Evolutionary conservation across 2,113 vertebrate genomes (phyloP), one percentile per base, ranked within the genome.

Genomic region (Athene noctua): DNA sequence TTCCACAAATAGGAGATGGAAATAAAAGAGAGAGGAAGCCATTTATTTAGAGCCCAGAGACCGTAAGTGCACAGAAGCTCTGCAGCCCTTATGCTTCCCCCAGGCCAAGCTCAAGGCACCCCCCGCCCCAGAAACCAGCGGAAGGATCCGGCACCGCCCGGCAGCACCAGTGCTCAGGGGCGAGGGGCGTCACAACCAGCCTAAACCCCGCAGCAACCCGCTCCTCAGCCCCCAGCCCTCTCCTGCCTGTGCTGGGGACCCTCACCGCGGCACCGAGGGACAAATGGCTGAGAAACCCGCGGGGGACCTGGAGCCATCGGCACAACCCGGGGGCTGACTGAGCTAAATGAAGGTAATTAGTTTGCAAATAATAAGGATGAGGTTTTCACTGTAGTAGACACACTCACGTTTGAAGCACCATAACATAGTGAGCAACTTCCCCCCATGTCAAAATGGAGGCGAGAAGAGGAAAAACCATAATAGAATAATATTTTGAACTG

Each of bases 101-200:
- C 34, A 38, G 6, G 11, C 12, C 3, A 15, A 44, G 1, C 2
- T 32, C 9, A 13, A 42, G 55, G 34, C 21, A 10, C 3, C 5
- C 7, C 12, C 5, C 0, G 13, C 40, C 4, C 23, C 6, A 11
- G 58, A 40, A 30, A 4, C 1, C 18, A 40, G 59, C 54, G 68
- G 80, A 25, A 47, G 0, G 25, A 59, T 3, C 17, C 0, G 1
- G 40, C 22, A 1, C 49, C 22, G 15, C 36, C 20, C 14, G 11
- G 17, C 9, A 8, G 9, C 5, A 4, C 67, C 21, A 2, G 15
- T 0, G 0, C 3, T 6, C 19, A 10, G 62, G 47, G 54, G 5
- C 2, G 25, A 17, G 6, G 29, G 40, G 52, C 16, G 27, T 54
- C 40, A 19, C 14, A 2, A 27, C 26, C 79, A 70, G n/a, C 42